Base-by-base conservation (phyloP, 2,888 invertebrate genomes). In the Azorinus chamasolen region DNA sequence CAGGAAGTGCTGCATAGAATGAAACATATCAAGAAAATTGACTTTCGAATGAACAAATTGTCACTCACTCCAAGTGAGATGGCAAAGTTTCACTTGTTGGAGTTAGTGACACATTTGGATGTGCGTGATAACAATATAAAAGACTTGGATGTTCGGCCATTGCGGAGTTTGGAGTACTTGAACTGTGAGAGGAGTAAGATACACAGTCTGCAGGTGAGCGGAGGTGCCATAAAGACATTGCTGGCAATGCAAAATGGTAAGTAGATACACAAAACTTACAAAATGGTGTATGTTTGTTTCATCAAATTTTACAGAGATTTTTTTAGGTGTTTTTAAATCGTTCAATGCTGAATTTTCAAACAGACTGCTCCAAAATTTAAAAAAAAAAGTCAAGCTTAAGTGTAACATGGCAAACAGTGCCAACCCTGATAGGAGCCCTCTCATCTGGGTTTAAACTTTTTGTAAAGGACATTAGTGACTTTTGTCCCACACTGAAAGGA, bases 161-260 rank as follows among this genome's bases (percentile, higher is more conserved):
- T 94, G 16, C 84, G 89, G 50, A 87, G 89, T 37, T 82, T 93
- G 83, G 92, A 93, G 86, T 92, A 93, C 73, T 80, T 94, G 37
- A 92, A 92, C 80, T 93, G 93, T 87, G 93, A 93, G 68, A 87
- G 93, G 6, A 93, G 93, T 72, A 88, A 88, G 32, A 88, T 94
- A 76, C 87, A 87, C 46, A 88, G 88, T 3, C 85, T 94, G 37
- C 92, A 93, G 76, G 83, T 94, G 14, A 93, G 93, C 76, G 94
- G 94, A 2, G 87, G 87, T 20, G 88, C 89, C 20, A 84, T 94
- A 61, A 93, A 93, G 69, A 91, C 91, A 50, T 71, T 94, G n/a
- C 89, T 91, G 73, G 93, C 92, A 8, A 86, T 90, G 39, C 88
- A 93, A 73, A 94, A 94, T 82, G 89, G 93, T 93, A 77, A 88